Conservation (phyloP, 2,797 vertebrate species). For the Lithobates sylvaticus region DNA sequence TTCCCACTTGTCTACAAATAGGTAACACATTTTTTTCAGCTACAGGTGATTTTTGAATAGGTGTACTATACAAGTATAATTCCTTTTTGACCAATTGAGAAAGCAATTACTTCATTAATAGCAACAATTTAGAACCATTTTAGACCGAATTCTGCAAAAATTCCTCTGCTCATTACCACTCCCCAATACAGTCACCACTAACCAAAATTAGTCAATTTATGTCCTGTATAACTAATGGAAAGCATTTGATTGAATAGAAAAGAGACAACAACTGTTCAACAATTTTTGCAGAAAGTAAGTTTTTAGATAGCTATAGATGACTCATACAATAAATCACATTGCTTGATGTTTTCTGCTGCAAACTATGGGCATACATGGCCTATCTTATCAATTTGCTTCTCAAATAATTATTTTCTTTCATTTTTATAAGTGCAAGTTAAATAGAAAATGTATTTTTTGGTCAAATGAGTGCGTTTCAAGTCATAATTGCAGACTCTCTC, state of each 20-base stretch:
- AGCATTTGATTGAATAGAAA: neutral
- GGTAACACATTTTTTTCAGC: too few relatives aligned
- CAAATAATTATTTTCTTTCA: neutral
- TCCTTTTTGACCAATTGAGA: too few relatives aligned
- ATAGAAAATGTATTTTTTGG: conserved; percentile 10
- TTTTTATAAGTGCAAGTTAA: neutral
- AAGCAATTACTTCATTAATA: too few relatives aligned
- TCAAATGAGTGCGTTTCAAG: conserved; percentile 12
- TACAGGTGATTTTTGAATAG: too few relatives aligned
- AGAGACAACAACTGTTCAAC: neutral
- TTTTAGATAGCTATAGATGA: neutral
- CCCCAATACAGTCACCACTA: neutral
- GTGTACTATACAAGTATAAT: too few relatives aligned
- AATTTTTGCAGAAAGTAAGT: neutral
- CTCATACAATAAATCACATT: neutral
- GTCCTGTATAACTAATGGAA: neutral
- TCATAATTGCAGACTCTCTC: conserved; percentile 7
- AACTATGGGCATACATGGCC: neutral
- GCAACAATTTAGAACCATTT: too few relatives aligned
- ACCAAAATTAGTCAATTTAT: neutral
- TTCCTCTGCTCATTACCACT: neutral
- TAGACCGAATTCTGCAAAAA: neutral
- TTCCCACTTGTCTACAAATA: too few relatives aligned
- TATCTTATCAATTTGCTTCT: neutral
- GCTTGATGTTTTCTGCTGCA: neutral